Evolutionary conservation across 2,888 invertebrate species (phyloP), one percentile per base, ranked within the genome.

Genomic region (Nymphalis urticae): DNA sequence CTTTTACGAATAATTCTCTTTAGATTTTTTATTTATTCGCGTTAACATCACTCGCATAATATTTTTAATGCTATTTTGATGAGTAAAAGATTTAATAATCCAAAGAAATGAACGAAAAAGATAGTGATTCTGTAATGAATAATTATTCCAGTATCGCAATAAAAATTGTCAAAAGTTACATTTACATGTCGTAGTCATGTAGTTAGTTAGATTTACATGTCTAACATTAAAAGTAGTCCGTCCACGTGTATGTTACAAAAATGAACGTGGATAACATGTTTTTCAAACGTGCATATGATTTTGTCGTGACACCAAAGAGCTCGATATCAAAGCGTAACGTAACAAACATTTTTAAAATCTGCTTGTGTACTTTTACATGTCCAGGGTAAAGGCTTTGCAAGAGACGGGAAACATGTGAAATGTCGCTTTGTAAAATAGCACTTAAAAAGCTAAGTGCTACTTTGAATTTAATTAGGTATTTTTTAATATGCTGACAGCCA

Each of bases 311-410:
- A 81, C 76, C 79, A 79, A 82, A 85, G 77, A 78, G 79, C 76
- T 76, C 80, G 80, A 81, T 84, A 83, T 85, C 88, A 87, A 88
- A 88, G 86, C 80, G 78, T 74, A 76, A 74, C 73, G 74, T 72
- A 77, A 77, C 85, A 81, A 82, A 82, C 80, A 79, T 81, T 83
- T 84, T 81, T 75, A 80, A 86, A 79, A 75, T 74, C 72, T 72
- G 68, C 72, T 75, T 74, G 68, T 71, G 68, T 72, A 75, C 80
- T 80, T 85, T 87, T 86, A 76, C 79, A 78, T 81, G 79, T 82
- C 78, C 78, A 80, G 76, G 71, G 75, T 77, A 80, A 82, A 72
- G 77, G 75, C 79, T 75, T 79, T 80, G 78, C 69, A 75, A 73
- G 72, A 68, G 66, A 62, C 68, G 66, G 68, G 67, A 73, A 71